A percentile compares a stretch with the other conserved stretches of the same genome.
These are phyloP conservation scores for Zaprionus obscuricornis DNA, from an alignment of 2,888 invertebrate genomes.

Conservation along the genomic window DNA sequence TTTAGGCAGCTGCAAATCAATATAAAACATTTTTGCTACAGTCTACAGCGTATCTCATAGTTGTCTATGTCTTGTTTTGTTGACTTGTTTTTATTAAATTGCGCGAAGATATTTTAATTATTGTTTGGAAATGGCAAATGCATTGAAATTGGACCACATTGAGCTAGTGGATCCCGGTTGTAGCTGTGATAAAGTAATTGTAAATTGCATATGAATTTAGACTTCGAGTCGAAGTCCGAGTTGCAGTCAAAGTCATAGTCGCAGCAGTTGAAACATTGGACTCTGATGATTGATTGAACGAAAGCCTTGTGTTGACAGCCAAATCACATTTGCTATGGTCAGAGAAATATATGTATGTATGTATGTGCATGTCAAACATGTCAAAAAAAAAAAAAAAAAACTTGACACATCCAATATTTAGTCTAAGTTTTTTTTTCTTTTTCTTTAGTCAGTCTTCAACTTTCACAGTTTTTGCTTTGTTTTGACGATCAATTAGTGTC, in stretches of 20 bases:
- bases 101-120: constrained; percentile 69
- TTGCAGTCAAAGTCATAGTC: background rate
- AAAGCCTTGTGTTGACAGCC: constrained; percentile 49
- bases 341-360: too few relatives aligned
- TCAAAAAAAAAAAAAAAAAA: too few relatives aligned
- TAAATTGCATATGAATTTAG: background rate
- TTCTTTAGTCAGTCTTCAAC: constrained; percentile 23
- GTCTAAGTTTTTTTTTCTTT: background rate
- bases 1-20: too few relatives aligned
- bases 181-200: constrained; percentile 30
- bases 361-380: too few relatives aligned
- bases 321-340: constrained; percentile 60
- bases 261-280: constrained; percentile 9
- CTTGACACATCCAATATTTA: background rate
- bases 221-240: background rate
- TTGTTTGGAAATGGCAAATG: constrained; percentile 55
- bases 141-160: constrained; percentile 34
- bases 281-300: constrained; percentile 52
- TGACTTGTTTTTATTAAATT: too few relatives aligned
- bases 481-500: constrained; percentile 46
- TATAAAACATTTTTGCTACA: constrained; percentile 4
- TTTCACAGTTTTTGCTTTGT: constrained; percentile 49
- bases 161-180: background rate
- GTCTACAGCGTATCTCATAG: constrained; percentile 12
- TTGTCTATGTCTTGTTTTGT: too few relatives aligned